Base-by-base conservation (phyloP, 2,797 vertebrate genomes). In the Tauraco hartlaubi region DNA sequence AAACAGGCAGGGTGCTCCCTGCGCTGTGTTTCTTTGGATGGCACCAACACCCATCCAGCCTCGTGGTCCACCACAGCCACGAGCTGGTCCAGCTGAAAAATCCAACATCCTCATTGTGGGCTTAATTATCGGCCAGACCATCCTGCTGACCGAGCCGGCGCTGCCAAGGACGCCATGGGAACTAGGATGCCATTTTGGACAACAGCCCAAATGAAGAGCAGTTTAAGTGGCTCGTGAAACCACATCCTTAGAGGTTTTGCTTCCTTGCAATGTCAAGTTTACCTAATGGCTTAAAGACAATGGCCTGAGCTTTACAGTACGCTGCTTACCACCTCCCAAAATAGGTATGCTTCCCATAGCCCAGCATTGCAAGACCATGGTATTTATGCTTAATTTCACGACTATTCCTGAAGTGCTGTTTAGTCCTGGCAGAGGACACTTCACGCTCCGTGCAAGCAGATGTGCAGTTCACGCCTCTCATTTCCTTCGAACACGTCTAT, bases 241-340 rank as follows among this genome's bases (percentile, higher is more conserved):
- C 91, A 90, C 87, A 94, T 52, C 95, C 72, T 48, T 31, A 11
- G 46, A 88, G 72, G 41, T 77, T 91, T 41, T 77, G 68, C 74
- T 91, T 87, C 88, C 95, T 46, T 59, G 87, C 82, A 46, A 54
- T 9, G 22, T 80, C 78, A 88, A 48, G 22, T 80, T 85, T 80
- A 82, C 52, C 64, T 49, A 73, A 79, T 15, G 63, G 59, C 67
- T 91, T 69, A 41, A 73, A 73, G 72, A 62, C 74, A 63, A 49
- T 4, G 52, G 63, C 37, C 52, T 4, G 11, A 85, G 56, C 59
- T 28, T 59, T 35, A n/a, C 7, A 46, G 37, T 5, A 41, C 28
- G 44, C 71, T 80, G 89, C 78, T 91, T 43, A 55, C 35, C 52
- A 52, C 87, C 76, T 59, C 76, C 69, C 31, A 76, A 88, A 92